phyloP scores from a whole-genome alignment of 1,140 invertebrate genomes.

The Gonioctena quinquepunctata region DNA sequence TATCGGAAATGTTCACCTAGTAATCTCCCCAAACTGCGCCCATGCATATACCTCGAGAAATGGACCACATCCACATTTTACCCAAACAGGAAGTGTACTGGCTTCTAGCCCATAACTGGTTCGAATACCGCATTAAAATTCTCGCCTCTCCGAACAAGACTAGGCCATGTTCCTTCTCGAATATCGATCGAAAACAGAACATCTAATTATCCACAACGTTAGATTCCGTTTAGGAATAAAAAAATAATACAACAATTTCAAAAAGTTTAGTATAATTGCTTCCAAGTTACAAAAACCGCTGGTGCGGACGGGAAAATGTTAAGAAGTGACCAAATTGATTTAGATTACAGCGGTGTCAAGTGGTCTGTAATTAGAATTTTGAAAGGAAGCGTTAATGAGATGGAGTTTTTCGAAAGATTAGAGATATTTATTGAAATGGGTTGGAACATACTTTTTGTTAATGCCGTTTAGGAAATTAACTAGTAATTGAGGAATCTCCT shows the following conservation, averaged over 20 bases:
- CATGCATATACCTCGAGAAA: too few relatives aligned
- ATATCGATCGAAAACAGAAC: background rate
- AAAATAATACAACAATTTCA: background rate
- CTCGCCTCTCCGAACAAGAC: background rate
- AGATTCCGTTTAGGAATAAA: background rate
- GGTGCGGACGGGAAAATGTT: background rate
- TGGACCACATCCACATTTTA: background rate
- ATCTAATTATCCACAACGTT: background rate
- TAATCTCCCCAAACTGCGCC: too few relatives aligned
- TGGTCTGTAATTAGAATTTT: background rate
- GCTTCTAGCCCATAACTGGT: background rate
- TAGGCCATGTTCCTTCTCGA: background rate
- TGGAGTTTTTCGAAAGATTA: background rate
- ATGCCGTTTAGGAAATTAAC: background rate
- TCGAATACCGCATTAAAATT: background rate
- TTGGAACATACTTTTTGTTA: background rate
- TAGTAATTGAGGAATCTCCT: background rate
- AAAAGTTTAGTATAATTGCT: background rate
- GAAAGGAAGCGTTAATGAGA: background rate
- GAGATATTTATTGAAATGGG: background rate
- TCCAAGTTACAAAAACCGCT: background rate
- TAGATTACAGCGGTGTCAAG: background rate
- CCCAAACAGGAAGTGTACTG: background rate
- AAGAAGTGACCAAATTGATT: background rate
- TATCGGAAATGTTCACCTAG: too few relatives aligned